A percentile compares a stretch with the other conserved stretches of the same genome.
phyloP scores from a whole-genome alignment of 64 coral and sea anemone species.

The Pachyseris speciosa region DNA sequence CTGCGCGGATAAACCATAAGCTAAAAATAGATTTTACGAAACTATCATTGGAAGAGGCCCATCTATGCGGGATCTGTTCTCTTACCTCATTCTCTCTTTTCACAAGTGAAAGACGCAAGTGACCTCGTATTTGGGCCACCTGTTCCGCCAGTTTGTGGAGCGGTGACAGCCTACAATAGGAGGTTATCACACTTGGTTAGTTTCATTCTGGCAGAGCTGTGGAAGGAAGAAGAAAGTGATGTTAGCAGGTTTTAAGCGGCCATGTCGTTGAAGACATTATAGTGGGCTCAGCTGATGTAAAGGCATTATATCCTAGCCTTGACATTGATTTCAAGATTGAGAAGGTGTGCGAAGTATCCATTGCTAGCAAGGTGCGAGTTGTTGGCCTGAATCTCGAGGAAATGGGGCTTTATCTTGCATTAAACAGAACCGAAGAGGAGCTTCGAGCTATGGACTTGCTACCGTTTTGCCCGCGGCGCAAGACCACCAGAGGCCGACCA shows the following conservation, averaged over 20 bases:
- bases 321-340: conserved; percentile 42
- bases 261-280: neutral
- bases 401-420: conserved; percentile 29
- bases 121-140: neutral
- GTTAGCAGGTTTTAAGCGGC: neutral
- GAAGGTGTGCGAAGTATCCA: conserved; percentile 34
- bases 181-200: conserved; percentile 30
- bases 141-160: neutral
- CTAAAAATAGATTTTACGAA: no score
- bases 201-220: neutral
- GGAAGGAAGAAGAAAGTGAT: conserved; percentile 13
- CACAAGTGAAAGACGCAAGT: no score
- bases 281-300: conserved; percentile 56
- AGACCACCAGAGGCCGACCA: conserved; percentile 14
- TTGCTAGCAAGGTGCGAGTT: neutral
- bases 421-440: neutral
- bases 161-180: neutral
- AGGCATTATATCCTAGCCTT: conserved; percentile 54
- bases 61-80: no score
- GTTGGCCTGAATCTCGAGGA: conserved; percentile 16
- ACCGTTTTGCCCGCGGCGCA: neutral
- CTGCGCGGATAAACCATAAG: no score
- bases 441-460: neutral
- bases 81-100: no score
- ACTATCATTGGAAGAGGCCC: no score